Evolutionary conservation across 2,888 invertebrate species (phyloP), one percentile per base, ranked within the genome.

Genomic region (Epicampocera succincta): DNA sequence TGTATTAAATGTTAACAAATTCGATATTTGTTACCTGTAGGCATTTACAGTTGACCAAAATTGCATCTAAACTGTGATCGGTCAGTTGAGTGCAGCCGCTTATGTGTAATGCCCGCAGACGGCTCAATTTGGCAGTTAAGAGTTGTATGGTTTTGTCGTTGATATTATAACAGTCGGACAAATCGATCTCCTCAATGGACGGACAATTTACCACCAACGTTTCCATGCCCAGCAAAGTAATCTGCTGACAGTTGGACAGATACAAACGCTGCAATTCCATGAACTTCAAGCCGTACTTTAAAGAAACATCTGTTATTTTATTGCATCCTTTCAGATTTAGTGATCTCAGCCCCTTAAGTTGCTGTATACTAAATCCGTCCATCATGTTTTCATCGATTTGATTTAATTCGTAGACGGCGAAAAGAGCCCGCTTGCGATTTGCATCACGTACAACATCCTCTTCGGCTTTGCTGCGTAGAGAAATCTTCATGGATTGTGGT

Each of bases 251-350:
- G 87, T 93, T 93, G 79, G 94, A 94, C 61, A 96, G 90, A 86
- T 93, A 92, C 25, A 96, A 91, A 78, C 92, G 91, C 40, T 90
- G 90, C 8, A 96, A 91, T 88, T 95, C 95, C 63, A 92, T 92
- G 86, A 95, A 95, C 80, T 92, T 92, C 82, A 95, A 92, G 46
- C 94, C 93, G 85, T 94, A 93, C 80, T 93, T 94, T 11, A 96
- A 87, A 82, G 95, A 94, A 0, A 94, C 93, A 89, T 96, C 95
- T 17, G 95, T 94, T 68, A 96, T 93, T 88, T 93, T 93, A 84
- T 93, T 94, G 87, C 95, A 95, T 0, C 93, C 93, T 77, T 93
- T 93, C 15, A 96, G 91, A 87, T 95, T 94, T 6, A 96, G 90
- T 60, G 92, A 91, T 78, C 90, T 91, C 2, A 96, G 91, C 0